Conservation (phyloP, 2,113 vertebrate genomes). For the Syrmaticus mikado region DNA sequence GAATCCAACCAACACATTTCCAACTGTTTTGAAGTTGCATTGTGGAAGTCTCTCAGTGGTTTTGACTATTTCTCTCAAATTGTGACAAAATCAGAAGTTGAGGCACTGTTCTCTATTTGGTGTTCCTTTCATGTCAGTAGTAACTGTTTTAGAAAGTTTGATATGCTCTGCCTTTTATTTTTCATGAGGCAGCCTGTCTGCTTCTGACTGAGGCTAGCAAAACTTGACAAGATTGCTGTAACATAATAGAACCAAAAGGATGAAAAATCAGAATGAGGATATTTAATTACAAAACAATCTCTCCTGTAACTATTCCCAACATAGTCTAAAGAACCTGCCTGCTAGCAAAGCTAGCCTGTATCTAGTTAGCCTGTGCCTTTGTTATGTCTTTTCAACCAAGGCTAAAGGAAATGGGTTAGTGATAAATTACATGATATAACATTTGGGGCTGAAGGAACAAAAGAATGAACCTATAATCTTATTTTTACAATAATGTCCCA, state of each 20-base stretch:
- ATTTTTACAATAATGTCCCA: neutral
- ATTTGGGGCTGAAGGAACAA: neutral
- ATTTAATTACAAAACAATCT: neutral
- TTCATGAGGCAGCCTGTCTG: neutral
- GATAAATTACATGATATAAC: accelerated
- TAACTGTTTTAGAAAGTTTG: slow-evolving; percentile 25
- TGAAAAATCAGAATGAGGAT: neutral
- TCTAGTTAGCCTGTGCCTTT: neutral
- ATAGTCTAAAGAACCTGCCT: neutral
- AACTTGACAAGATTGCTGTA: slow-evolving; percentile 7
- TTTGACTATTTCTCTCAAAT: slow-evolving; percentile 6
- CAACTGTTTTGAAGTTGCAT: neutral
- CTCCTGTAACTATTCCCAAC: neutral
- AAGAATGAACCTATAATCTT: neutral
- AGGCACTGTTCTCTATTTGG: slow-evolving; percentile 14
- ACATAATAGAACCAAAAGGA: neutral
- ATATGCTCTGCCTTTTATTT: slow-evolving; percentile 13
- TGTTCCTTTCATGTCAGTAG: slow-evolving; percentile 35
- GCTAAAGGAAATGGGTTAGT: neutral
- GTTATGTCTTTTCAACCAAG: neutral
- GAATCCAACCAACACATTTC: neutral
- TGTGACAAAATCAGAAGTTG: slow-evolving; percentile 4
- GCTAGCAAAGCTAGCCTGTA: neutral
- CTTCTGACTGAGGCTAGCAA: slow-evolving; percentile 12
- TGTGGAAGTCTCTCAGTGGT: neutral